These are phyloP conservation scores for Drosophila acutilabella DNA, from an alignment of 2,888 invertebrate genomes.

Conservation along the genomic window DNA sequence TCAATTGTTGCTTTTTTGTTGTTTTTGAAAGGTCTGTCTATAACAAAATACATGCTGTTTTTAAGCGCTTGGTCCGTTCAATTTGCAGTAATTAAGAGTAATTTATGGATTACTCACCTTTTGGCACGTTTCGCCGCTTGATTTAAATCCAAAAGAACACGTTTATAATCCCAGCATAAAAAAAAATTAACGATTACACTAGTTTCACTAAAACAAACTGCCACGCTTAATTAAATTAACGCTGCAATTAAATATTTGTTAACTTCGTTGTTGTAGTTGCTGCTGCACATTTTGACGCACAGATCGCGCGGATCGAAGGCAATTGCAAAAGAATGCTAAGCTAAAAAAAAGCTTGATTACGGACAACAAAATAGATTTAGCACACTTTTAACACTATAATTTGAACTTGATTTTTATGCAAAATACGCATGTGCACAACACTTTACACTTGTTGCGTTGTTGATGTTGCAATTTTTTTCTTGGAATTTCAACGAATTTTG, in stretches of 20 bases:
- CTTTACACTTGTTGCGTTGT: slow-evolving; percentile 55
- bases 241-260: slow-evolving; percentile 53
- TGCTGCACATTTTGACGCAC: slow-evolving; percentile 53
- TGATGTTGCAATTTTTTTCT: slow-evolving; percentile 60
- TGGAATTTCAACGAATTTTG: slow-evolving; percentile 56
- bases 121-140: slow-evolving; percentile 46
- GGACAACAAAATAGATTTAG: slow-evolving; percentile 4
- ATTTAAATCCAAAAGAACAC: slow-evolving; percentile 47
- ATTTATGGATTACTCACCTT: slow-evolving; percentile 44
- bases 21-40: slow-evolving; percentile 21
- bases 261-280: slow-evolving; percentile 39
- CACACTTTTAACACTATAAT: slow-evolving; percentile 31
- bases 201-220: slow-evolving; percentile 26
- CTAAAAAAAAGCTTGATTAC: slow-evolving; percentile 16
- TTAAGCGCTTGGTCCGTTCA: slow-evolving; percentile 20
- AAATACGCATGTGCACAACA: slow-evolving; percentile 39
- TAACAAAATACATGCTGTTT: slow-evolving; percentile 35
- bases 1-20: slow-evolving; percentile 57
- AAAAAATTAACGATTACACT: slow-evolving; percentile 24
- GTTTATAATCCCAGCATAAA: slow-evolving; percentile 41
- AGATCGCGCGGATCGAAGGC: slow-evolving; percentile 40
- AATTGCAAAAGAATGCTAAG: slow-evolving; percentile 17
- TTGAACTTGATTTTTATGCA: slow-evolving; percentile 25
- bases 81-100: slow-evolving; percentile 53
- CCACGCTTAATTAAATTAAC: slow-evolving; percentile 67